Evolutionary conservation across 2,888 invertebrate species (phyloP), one percentile per base, ranked within the genome.

Genomic region (Cecidostiba fungosa): DNA sequence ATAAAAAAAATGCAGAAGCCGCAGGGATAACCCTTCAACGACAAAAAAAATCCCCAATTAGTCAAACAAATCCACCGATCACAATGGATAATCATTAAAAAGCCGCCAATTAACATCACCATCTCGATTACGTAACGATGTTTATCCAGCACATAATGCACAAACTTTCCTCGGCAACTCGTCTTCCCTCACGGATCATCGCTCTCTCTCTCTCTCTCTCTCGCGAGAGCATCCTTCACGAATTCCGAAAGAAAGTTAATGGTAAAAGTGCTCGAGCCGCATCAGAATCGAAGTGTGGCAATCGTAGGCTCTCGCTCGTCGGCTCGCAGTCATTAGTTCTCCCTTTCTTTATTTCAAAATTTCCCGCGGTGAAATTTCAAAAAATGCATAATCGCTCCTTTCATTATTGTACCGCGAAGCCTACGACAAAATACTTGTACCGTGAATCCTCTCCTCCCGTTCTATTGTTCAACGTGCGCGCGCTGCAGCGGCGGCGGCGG

Each of bases 261-360:
- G 23, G n/a, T 43, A 23, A 43, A 62, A 29, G 47, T 29, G 36
- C 54, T 26, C 76, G 54, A 14, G 5, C n/a, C 76, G n/a, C n/a
- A 54, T 50, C 50, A 50, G 50, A 50, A 50, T 59, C 54, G 54
- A 8, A 59, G 47, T 78, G 78, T 47, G 50, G 78, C 78, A 78
- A 78, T 69, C n/a, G 54, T 12, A 43, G 43, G 43, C 54, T 54
- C 19, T 19, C 54, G n/a, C n/a, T 5, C 54, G 54, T n/a, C 54
- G 23, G 66, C 66, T n/a, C 19, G 50, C 43, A 39, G 62, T 77
- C 62, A 43, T 77, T 77, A 66, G 50, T 66, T 19, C 23, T 50
- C 36, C 69, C 26, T 72, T 70, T 83, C 83, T 72, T 82, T 72
- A 83, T 77, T 77, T 83, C 77, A 77, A 82, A 77, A 82, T 82